These are phyloP conservation scores for Hippocampus comes DNA, from an alignment of 2,113 vertebrate species.

Conservation along the genomic window DNA sequence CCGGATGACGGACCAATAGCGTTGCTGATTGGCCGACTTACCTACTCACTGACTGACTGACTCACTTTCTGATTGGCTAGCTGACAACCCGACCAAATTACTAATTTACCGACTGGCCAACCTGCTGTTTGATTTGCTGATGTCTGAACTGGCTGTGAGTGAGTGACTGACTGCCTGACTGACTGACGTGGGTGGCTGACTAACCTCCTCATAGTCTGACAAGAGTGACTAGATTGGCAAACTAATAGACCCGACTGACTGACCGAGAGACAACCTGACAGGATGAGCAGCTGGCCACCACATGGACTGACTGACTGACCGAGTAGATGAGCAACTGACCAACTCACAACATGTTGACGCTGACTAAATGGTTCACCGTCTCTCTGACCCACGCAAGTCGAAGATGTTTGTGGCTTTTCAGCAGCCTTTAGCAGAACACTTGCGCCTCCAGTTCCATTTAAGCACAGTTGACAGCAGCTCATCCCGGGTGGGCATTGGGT, in stretches of 20 bases:
- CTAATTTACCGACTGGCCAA: neutral
- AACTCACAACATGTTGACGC: too few species aligned
- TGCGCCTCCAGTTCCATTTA: conserved; percentile 29
- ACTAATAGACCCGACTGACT: too few species aligned
- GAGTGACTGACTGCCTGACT: neutral
- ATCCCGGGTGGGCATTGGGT: conserved; percentile 55
- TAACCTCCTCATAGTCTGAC: neutral
- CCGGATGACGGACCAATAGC: neutral
- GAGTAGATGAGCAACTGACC: neutral
- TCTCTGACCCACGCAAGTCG: neutral
- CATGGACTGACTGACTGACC: neutral
- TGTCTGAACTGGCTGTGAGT: neutral
- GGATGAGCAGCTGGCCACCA: too few species aligned
- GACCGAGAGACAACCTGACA: too few species aligned
- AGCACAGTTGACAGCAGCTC: conserved; percentile 56
- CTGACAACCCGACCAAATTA: conserved; percentile 12
- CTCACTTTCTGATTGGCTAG: neutral
- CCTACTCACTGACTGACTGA: neutral
- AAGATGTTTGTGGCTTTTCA: neutral
- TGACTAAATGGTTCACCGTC: neutral
- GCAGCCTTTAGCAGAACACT: conserved; percentile 36
- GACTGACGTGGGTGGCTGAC: neutral
- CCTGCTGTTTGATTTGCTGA: neutral
- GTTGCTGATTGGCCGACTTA: neutral
- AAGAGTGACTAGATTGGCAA: too few species aligned